phyloP scores from a whole-genome alignment of 2,888 invertebrate species.

The Agrochola circellaris region DNA sequence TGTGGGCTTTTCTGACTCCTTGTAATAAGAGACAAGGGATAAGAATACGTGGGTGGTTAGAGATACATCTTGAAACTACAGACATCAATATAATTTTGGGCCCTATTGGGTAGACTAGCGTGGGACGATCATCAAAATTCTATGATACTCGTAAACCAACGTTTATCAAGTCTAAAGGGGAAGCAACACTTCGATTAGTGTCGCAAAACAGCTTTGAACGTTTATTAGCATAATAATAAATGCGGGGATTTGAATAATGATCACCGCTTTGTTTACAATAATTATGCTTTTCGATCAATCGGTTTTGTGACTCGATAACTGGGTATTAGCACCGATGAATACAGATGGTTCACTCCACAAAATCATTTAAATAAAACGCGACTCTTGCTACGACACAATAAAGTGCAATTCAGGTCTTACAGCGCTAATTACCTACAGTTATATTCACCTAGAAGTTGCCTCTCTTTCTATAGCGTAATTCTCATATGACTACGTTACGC shows the following conservation, averaged over 20 bases:
- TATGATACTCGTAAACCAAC: slow-evolving; percentile 40
- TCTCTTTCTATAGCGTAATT: no score
- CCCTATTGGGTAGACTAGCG: slow-evolving; percentile 19
- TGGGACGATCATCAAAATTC: slow-evolving; percentile 39
- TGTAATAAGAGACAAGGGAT: not conserved
- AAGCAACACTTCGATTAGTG: slow-evolving; percentile 44
- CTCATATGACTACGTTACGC: no score
- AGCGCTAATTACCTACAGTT: no score
- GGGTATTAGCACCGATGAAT: not conserved
- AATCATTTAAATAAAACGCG: no score
- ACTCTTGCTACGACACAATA: no score
- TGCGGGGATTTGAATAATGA: slow-evolving; percentile 31
- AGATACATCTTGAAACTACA: slow-evolving; percentile 27
- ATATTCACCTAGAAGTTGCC: no score
- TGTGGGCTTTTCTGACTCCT: not conserved
- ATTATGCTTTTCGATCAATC: slow-evolving; percentile 40
- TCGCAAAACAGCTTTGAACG: slow-evolving; percentile 33
- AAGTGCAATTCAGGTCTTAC: no score
- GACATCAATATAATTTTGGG: slow-evolving; percentile 8
- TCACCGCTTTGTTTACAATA: slow-evolving; percentile 23
- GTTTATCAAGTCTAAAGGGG: slow-evolving; percentile 29
- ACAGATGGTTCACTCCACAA: no score
- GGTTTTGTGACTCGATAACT: slow-evolving; percentile 12
- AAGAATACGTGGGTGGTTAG: slow-evolving; percentile 16
- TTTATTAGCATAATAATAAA: slow-evolving; percentile 46